phyloP scores from a whole-genome alignment of 2,797 vertebrate species.

The Danio choprae region DNA sequence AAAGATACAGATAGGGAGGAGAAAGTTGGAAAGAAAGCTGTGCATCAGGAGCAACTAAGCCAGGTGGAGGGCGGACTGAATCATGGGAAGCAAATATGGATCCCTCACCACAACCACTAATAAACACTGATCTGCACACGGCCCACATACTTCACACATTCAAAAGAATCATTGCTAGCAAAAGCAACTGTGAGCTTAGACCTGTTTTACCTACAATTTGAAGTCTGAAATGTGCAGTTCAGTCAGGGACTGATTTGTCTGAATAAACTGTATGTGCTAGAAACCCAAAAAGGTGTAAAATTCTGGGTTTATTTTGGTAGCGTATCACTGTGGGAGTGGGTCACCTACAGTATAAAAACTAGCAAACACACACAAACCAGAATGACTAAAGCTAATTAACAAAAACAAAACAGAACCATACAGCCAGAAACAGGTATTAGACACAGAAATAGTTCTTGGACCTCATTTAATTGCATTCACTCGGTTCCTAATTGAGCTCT shows the following conservation, averaged over 20 bases:
- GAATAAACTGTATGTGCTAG: not conserved
- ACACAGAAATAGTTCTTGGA: not conserved
- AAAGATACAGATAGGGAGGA: not conserved
- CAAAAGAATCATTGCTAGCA: not conserved
- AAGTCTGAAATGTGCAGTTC: constrained; percentile 47
- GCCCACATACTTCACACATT: not conserved
- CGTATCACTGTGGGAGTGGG: constrained; percentile 12
- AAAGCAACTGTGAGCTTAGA: not conserved
- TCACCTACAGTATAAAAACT: constrained; percentile 33
- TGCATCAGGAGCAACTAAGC: constrained; percentile 71
- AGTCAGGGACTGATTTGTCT: constrained; percentile 22
- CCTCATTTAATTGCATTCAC: constrained; percentile 1
- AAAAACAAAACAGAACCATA: constrained; percentile 42
- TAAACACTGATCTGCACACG: constrained; percentile 48
- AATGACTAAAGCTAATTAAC: constrained; percentile 49
- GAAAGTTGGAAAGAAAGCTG: constrained; percentile 62
- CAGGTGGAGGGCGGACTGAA: constrained; percentile 68
- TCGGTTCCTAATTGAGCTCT: not conserved
- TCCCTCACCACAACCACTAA: constrained; percentile 31
- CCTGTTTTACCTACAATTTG: not conserved
- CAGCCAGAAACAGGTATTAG: constrained; percentile 49
- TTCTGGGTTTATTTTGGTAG: constrained; percentile 5
- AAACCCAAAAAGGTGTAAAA: not conserved
- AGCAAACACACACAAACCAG: constrained; percentile 16
- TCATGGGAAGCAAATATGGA: constrained; percentile 62